Evolutionary conservation across 2,113 vertebrate species (phyloP), one percentile per base, ranked within the genome.

Genomic region (Otus sunia): DNA sequence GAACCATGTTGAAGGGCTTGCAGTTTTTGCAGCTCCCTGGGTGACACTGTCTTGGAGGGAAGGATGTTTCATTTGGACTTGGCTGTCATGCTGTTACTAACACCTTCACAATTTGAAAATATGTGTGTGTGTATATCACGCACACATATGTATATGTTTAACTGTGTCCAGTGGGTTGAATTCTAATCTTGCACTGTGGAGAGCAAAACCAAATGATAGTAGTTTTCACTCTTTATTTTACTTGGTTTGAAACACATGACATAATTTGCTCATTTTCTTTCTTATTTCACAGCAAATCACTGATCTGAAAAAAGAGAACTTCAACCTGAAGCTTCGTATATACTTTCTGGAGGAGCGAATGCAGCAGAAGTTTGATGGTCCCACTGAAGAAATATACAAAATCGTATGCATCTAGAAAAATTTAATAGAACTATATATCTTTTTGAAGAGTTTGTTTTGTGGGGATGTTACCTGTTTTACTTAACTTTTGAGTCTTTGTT

Each of bases 221-320:
- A 36, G 52, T 37, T 74, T 64, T 82, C 26, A 13, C 5, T 81
- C 8, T 69, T 43, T 52, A 27, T 43, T 67, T 69, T 52, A 15
- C 49, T 80, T 73, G 15, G 10, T 49, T 62, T 81, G 77, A 71
- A 91, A 69, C 18, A 27, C 15, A 1, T 34, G 26, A 15, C 5
- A 1, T 37, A 53, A 23, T 12, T 52, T 77, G 8, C 26, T 67
- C 16, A 12, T 75, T 94, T 62, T 77, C 82, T 39, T 53, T 71
- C 36, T 97, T 93, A 22, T 94, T 92, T 97, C 67, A 12, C 93
- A 99, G 99, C 99, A 99, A 99, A 99, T 99, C 96, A 99, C 98
- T 63, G 99, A 99, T 69, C 94, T 99, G 96, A 99, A 99, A 97
- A 99, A 99, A 94, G 99, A 99, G 88, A 99, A 99, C 96, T 99